Conservation (phyloP, 2,113 vertebrate species). For the Ptilorrhoa leucosticta region DNA sequence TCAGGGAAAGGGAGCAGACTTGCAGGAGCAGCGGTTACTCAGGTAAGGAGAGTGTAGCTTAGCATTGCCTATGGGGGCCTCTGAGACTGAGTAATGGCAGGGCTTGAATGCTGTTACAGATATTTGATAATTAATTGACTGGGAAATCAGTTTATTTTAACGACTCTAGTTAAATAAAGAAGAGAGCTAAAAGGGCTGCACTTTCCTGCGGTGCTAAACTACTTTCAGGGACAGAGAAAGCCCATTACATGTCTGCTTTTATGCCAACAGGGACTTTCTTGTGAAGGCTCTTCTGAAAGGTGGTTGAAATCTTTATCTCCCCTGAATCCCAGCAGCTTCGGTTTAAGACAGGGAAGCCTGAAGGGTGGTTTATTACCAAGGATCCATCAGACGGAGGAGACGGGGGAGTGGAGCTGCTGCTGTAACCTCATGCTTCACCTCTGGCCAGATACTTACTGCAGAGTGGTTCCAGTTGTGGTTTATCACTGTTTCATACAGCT, state of each 20-base stretch:
- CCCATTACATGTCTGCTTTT: conserved; percentile 24
- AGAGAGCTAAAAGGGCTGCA: conserved; percentile 34
- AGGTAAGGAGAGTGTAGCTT: conserved; percentile 19
- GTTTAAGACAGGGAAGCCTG: conserved; percentile 18
- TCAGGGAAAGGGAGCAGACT: not conserved
- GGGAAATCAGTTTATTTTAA: conserved; percentile 61
- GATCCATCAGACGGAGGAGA: not conserved
- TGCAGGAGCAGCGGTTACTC: not conserved
- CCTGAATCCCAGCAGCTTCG: not conserved
- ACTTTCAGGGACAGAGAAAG: conserved; percentile 33
- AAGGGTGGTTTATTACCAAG: conserved; percentile 22
- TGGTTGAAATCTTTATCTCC: conserved; percentile 39
- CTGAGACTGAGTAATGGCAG: conserved; percentile 27
- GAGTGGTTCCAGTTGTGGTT: not conserved
- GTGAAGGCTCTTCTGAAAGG: conserved; percentile 20
- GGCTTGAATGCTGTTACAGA: conserved; percentile 57
- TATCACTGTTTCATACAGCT: conserved; percentile 33
- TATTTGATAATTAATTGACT: conserved; percentile 64
- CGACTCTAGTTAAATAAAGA: conserved; percentile 57
- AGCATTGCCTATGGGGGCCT: conserved; percentile 2
- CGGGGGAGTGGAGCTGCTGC: not conserved
- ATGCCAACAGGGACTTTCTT: conserved; percentile 16
- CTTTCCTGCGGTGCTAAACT: conserved; percentile 17
- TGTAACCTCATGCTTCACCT: not conserved
- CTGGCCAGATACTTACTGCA: not conserved